These are phyloP conservation scores for Microdon myrmicae DNA, from an alignment of 2,888 invertebrate genomes.

Conservation along the genomic window DNA sequence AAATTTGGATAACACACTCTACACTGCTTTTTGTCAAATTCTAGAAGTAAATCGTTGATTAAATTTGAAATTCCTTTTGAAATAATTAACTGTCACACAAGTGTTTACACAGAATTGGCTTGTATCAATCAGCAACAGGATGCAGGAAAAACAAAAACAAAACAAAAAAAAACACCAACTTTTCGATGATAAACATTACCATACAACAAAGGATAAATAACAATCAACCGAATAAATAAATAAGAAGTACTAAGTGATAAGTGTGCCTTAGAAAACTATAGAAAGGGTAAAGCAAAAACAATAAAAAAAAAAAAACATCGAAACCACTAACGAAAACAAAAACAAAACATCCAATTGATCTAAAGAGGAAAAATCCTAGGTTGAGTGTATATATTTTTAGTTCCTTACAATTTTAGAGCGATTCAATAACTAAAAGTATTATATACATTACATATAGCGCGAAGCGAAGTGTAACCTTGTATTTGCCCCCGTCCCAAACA, in stretches of 20 bases:
- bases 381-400: conserved; percentile 54
- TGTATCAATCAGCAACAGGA: not conserved
- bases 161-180: no score
- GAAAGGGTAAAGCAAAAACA: conserved; percentile 9
- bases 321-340: conserved; percentile 3
- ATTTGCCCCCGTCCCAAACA: conserved; percentile 56
- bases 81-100: conserved; percentile 4
- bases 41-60: no score
- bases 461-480: conserved; percentile 57
- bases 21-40: conserved; percentile 1
- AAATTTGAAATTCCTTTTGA: not conserved
- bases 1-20: conserved; percentile 3
- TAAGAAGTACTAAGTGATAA: no score
- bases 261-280: conserved; percentile 19
- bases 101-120: not conserved
- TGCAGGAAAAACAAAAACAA: not conserved
- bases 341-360: conserved; percentile 36
- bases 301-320: conserved; percentile 2
- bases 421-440: conserved; percentile 60
- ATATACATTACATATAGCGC: conserved; percentile 58
- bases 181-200: no score
- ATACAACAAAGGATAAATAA: no score
- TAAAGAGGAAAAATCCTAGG: conserved; percentile 38
- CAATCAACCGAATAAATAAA: no score
- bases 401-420: conserved; percentile 61